phyloP scores from a whole-genome alignment of 1,140 invertebrate genomes.

The Drosophila rhopaloa region DNA sequence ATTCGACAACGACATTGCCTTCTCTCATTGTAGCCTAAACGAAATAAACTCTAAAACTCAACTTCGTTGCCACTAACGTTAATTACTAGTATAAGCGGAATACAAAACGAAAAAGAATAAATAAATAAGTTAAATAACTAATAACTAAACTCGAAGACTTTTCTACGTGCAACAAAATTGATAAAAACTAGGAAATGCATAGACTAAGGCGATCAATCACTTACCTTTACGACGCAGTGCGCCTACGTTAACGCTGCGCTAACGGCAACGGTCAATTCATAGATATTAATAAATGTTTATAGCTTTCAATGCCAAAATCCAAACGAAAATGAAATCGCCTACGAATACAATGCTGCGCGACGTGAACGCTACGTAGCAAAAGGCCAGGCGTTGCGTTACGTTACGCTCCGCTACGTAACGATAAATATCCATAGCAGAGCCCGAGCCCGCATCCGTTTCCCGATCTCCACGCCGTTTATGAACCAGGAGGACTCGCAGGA shows the following conservation, averaged over 20 bases:
- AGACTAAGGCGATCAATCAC: constrained; percentile 51
- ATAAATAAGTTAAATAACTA: constrained; percentile 6
- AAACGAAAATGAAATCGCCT: constrained; percentile 83
- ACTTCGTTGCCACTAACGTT: constrained; percentile 42
- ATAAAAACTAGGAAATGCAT: constrained; percentile 56
- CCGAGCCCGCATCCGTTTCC: constrained; percentile 7
- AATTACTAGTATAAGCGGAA: constrained; percentile 32
- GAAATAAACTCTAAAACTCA: constrained; percentile 33
- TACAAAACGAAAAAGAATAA: neutral
- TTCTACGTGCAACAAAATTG: constrained; percentile 57
- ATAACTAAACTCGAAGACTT: constrained; percentile 36
- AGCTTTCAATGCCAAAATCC: constrained; percentile 76
- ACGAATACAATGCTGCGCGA: constrained; percentile 74
- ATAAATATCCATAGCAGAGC: constrained; percentile 26
- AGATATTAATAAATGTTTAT: constrained; percentile 81
- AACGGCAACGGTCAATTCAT: constrained; percentile 58
- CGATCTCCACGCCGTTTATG: constrained; percentile 48
- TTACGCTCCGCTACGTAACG: constrained; percentile 64
- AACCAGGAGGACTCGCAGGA: constrained; percentile 38
- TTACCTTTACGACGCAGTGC: constrained; percentile 51
- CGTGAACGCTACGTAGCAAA: constrained; percentile 71
- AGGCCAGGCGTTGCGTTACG: constrained; percentile 58
- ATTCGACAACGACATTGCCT: constrained; percentile 75
- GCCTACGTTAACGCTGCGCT: constrained; percentile 59
- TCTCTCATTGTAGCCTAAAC: constrained; percentile 68